Evolutionary conservation across 2,888 invertebrate genomes (phyloP).

Genomic region (Onchidella celtica): DNA sequence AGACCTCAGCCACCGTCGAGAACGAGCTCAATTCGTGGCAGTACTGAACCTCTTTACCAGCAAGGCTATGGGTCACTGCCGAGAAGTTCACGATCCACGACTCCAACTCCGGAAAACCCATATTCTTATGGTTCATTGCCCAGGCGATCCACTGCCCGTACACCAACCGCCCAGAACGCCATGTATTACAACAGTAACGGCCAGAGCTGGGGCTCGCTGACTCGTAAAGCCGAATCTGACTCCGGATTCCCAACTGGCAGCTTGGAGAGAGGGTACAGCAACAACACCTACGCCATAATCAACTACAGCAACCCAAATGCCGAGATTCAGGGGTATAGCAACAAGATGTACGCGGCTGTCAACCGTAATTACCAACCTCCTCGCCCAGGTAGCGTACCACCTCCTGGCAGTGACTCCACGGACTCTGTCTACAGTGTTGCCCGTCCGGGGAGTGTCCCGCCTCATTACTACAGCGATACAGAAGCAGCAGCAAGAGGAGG

Average conservation of each 20-base stretch:
- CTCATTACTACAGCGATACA: conserved; percentile 32
- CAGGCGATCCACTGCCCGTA: background rate
- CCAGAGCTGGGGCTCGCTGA: background rate
- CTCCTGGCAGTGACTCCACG: background rate
- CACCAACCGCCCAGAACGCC: background rate
- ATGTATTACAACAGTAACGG: background rate
- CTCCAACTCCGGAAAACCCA: conserved; percentile 30
- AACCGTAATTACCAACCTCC: background rate
- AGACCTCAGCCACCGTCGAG: background rate
- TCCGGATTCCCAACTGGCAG: conserved; percentile 14
- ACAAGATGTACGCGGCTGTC: background rate
- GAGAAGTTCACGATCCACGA: conserved; percentile 20
- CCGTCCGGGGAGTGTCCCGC: conserved; percentile 34
- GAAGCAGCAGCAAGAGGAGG: too few relatives aligned
- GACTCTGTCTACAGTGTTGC: conserved; percentile 11
- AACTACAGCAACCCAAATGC: background rate
- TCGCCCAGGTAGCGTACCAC: conserved; percentile 19
- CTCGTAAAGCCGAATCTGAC: conserved; percentile 35
- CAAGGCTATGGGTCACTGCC: conserved; percentile 15
- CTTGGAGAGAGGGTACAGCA: conserved; percentile 2
- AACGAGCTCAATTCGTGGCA: background rate
- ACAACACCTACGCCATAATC: conserved; percentile 18
- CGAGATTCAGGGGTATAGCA: background rate
- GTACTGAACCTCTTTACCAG: conserved; percentile 1
- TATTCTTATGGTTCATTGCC: conserved; percentile 12